Percentiles rank a stretch among this genome's conserved stretches.
These are phyloP conservation scores for Eurytemora carolleeae DNA, from an alignment of 1,140 invertebrate species.

Conservation along the genomic window DNA sequence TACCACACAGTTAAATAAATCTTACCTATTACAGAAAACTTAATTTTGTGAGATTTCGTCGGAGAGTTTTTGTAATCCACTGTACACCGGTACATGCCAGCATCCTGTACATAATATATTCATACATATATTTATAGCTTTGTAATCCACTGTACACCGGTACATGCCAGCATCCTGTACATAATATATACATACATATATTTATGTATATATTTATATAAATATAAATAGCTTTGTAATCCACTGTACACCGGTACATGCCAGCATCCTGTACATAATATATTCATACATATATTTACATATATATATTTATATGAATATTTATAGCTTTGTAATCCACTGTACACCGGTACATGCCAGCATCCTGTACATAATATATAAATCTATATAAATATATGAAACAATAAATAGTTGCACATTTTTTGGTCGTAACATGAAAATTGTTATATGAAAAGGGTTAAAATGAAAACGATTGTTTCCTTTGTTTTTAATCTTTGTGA, in stretches of 20 bases:
- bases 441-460: too few relatives aligned
- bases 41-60: conserved; percentile 26
- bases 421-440: too few relatives aligned
- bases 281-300: not conserved
- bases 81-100: conserved; percentile 26
- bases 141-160: conserved; percentile 28
- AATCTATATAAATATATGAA: too few relatives aligned
- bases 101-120: conserved; percentile 7
- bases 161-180: conserved; percentile 22
- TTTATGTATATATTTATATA: not conserved
- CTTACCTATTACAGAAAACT: conserved; percentile 27
- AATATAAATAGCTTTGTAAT: too few relatives aligned
- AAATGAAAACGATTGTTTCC: too few relatives aligned
- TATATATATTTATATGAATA: not conserved
- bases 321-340: too few relatives aligned
- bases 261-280: conserved; percentile 18
- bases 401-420: too few relatives aligned
- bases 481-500: too few relatives aligned
- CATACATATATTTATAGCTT: too few relatives aligned
- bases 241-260: conserved; percentile 27
- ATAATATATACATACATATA: not conserved
- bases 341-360: conserved; percentile 25
- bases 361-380: conserved; percentile 7
- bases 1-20: too few relatives aligned
- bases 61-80: conserved; percentile 27